A percentile compares a stretch with the other conserved stretches of the same genome.
Conservation (phyloP, 2,797 vertebrate species). For the Pangasius macronema region DNA sequence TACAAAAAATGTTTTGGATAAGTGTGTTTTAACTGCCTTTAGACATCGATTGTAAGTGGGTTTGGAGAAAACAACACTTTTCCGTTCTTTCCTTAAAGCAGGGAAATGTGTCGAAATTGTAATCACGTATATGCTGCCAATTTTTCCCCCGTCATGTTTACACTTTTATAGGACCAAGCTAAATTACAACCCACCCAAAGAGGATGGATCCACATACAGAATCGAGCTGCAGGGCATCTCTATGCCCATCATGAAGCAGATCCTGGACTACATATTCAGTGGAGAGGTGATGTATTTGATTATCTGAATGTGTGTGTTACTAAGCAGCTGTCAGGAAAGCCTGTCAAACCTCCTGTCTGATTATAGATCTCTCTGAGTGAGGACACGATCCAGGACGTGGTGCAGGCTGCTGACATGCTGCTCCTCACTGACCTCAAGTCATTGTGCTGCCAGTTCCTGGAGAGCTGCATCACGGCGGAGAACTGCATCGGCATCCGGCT, state of each 20-base stretch:
- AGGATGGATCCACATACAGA: conserved; percentile 92
- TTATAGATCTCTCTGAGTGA: conserved; percentile 89
- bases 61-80: not conserved
- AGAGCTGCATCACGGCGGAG: conserved; percentile 94
- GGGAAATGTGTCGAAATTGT: no score
- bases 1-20: not conserved
- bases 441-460: conserved; percentile 95
- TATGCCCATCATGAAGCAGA: conserved; percentile 92
- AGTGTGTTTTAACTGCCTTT: not conserved
- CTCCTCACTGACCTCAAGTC: conserved; percentile 94
- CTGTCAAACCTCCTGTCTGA: not conserved
- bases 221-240: conserved; percentile 96
- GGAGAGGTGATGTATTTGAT: conserved; percentile 83
- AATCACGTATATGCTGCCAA: not conserved
- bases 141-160: not conserved
- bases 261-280: conserved; percentile 97
- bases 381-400: conserved; percentile 97
- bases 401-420: conserved; percentile 94
- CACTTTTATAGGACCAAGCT: conserved; percentile 85
- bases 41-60: not conserved
- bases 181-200: conserved; percentile 96
- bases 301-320: not conserved
- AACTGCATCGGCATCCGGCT: conserved; percentile 98
- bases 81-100: not conserved
- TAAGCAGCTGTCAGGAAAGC: not conserved